These are phyloP conservation scores for Cliona cf. orientalis DNA, from an alignment of 37 sponge, comb jelly and placozoan species.

Conservation along the genomic window DNA sequence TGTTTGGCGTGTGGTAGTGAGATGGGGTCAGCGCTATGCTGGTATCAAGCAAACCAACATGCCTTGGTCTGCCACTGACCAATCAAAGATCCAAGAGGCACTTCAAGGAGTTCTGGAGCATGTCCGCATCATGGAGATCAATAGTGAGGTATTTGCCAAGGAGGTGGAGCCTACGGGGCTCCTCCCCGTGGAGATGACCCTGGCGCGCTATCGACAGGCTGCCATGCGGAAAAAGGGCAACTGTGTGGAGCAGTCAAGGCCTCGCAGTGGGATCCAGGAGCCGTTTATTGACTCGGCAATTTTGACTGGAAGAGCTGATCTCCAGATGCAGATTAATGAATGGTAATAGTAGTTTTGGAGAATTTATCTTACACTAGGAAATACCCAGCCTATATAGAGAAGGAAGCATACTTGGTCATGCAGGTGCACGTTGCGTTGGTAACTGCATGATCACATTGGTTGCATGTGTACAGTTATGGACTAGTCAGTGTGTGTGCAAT, in stretches of 20 bases:
- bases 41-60: neutral
- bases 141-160: constrained; percentile 68
- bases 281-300: constrained; percentile 47
- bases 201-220: constrained; percentile 49
- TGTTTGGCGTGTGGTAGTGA: constrained; percentile 68
- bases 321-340: constrained; percentile 41
- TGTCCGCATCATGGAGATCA: constrained; percentile 66
- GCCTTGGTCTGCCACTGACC: constrained; percentile 65
- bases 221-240: constrained; percentile 11
- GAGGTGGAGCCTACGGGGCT: constrained; percentile 82
- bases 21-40: constrained; percentile 76
- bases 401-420: too few species aligned
- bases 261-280: constrained; percentile 25
- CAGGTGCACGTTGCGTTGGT: too few species aligned
- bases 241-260: neutral
- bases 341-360: constrained; percentile 43
- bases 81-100: constrained; percentile 19
- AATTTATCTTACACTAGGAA: too few species aligned
- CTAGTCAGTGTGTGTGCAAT: too few species aligned
- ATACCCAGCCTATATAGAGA: too few species aligned
- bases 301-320: constrained; percentile 24
- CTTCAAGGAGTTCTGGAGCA: constrained; percentile 66
- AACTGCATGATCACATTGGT: too few species aligned
- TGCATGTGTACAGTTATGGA: too few species aligned
- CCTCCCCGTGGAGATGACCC: constrained; percentile 57